These are phyloP conservation scores for Dendrolimus punctatus DNA, from an alignment of 1,140 invertebrate genomes.

Conservation along the genomic window DNA sequence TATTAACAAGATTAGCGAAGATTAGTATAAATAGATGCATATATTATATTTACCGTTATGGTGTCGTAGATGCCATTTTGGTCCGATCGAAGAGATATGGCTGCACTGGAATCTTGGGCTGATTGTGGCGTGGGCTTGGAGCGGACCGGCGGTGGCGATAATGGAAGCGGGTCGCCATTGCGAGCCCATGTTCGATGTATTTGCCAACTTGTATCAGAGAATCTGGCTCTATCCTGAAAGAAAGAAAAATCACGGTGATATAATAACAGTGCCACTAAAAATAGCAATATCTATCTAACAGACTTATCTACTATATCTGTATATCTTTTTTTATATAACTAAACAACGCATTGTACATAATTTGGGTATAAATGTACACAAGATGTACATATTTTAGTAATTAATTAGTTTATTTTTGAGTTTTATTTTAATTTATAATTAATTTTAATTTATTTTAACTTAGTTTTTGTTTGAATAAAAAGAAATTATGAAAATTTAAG, in stretches of 20 bases:
- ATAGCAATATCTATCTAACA: no score
- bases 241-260: slow-evolving; percentile 9
- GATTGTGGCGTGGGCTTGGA: slow-evolving; percentile 20
- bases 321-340: no score
- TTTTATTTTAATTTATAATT: no score
- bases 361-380: no score
- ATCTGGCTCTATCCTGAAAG: slow-evolving; percentile 72
- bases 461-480: no score
- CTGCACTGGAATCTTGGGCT: slow-evolving; percentile 20
- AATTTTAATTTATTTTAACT: no score
- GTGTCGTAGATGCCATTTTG: slow-evolving; percentile 65
- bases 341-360: no score
- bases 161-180: slow-evolving; percentile 43
- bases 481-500: no score
- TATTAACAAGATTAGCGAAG: no score
- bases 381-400: no score
- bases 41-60: slow-evolving; percentile 36
- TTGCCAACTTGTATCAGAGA: slow-evolving; percentile 75
- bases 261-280: not conserved
- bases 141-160: slow-evolving; percentile 35
- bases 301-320: no score
- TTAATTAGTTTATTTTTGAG: no score
- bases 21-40: not conserved
- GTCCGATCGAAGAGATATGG: slow-evolving; percentile 35
- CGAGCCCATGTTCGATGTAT: slow-evolving; percentile 72